Base-by-base conservation (phyloP, 2,888 invertebrate species). In the Anarsia innoxiella region DNA sequence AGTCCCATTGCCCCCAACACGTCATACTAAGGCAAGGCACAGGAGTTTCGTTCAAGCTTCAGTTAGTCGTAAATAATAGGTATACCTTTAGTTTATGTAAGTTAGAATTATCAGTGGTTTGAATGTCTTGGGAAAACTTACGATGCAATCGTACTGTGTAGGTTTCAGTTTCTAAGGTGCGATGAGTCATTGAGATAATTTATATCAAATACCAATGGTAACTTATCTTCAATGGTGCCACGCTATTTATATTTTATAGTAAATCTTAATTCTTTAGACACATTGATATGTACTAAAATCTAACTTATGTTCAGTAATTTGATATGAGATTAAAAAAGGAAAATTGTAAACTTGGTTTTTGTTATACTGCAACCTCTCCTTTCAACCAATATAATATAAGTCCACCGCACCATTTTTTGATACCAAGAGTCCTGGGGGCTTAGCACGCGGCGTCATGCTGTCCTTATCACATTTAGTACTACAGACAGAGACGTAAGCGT, bases 231-330 rank as follows among this genome's bases (percentile, higher is more conserved):
- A 68, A 69, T 68, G 76, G 73, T 75, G 74, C 70, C 70, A 75
- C 73, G 56, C 63, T 72, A 66, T 69, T 72, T 74, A 73, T 78
- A 76, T 74, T 76, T 72, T 72, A 66, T 72, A 75, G 71, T 59
- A 59, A 66, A 68, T 59, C 58, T 66, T 66, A 74, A 69, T 63
- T n/a, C 61, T 54, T 68, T 74, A 74, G 68, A 66, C 51, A 68
- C 65, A 63, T 66, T 76, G 75, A 69, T 53, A 52, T 60, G 55
- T 59, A 56, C 66, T 72, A 73, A 73, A 67, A 65, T 59, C 56
- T 74, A 77, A 80, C 69, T 76, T 79, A 80, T 80, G 77, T 80
- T 79, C 80, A 62, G 63, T 80, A 75, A 76, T 82, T 82, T 83
- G 78, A 79, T 80, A 83, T 80, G 80, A 83, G 79, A 82, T 79